phyloP scores from a whole-genome alignment of 2,797 vertebrate genomes.

The Oreonectes daqikongensis region DNA sequence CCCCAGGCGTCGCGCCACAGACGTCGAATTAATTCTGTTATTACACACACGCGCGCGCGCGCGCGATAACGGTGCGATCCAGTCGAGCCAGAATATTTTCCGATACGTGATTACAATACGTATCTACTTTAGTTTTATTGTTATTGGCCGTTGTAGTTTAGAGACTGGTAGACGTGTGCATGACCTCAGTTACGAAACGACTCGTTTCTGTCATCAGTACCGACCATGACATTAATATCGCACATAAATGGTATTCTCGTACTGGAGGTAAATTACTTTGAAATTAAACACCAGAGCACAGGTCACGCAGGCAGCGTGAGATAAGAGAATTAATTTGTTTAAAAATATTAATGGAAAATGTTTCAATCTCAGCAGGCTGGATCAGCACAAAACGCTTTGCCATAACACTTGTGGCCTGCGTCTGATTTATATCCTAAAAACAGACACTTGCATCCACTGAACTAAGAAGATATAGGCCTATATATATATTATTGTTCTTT shows the following conservation, averaged over 20 bases:
- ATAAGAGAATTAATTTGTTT: constrained; percentile 79
- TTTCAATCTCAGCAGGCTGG: constrained; percentile 63
- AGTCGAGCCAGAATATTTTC: constrained; percentile 89
- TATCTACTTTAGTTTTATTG: constrained; percentile 76
- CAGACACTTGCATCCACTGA: constrained; percentile 1
- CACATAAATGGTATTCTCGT: constrained; percentile 70
- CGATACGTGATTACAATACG: constrained; percentile 62
- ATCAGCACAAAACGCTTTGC: constrained; percentile 56
- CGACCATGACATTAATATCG: constrained; percentile 77
- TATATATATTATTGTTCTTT: not conserved
- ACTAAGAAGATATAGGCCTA: not conserved
- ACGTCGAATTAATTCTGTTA: constrained; percentile 98
- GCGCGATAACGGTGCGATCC: constrained; percentile 98
- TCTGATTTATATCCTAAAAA: constrained; percentile 22
- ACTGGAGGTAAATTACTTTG: constrained; percentile 78
- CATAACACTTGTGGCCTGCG: constrained; percentile 38
- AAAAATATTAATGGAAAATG: constrained; percentile 79
- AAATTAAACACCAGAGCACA: constrained; percentile 79
- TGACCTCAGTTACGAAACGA: constrained; percentile 66
- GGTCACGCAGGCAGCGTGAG: constrained; percentile 72
- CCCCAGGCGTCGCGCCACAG: constrained; percentile 89
- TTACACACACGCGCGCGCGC: constrained; percentile 99
- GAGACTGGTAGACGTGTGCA: constrained; percentile 70
- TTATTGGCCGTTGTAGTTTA: constrained; percentile 72
- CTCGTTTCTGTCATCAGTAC: constrained; percentile 67